Percentiles rank a stretch among this genome's conserved stretches.
Conservation (phyloP, 2,113 vertebrate genomes). For the Toxotes chatareus region DNA sequence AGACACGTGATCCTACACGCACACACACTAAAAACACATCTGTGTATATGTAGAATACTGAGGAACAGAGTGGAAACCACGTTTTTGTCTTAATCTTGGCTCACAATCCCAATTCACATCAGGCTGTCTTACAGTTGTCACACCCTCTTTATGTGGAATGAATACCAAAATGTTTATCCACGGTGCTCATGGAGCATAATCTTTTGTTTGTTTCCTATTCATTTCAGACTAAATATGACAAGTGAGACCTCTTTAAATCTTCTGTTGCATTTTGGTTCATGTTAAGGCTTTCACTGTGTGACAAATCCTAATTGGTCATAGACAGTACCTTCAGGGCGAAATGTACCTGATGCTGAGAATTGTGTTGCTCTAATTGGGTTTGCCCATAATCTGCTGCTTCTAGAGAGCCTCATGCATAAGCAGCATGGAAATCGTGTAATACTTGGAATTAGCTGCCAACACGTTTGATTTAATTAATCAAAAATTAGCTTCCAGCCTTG, state of each 20-base stretch:
- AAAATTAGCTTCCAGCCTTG: conserved; percentile 78
- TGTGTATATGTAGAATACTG: background rate
- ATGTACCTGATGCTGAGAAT: conserved; percentile 81
- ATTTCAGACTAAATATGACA: conserved; percentile 75
- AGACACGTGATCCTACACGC: background rate
- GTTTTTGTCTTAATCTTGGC: conserved; percentile 53
- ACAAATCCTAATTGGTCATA: conserved; percentile 84
- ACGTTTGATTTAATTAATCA: conserved; percentile 85
- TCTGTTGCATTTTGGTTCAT: conserved; percentile 65
- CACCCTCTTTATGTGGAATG: conserved; percentile 48
- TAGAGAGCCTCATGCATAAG: conserved; percentile 76
- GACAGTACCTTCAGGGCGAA: conserved; percentile 78
- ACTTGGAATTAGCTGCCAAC: conserved; percentile 80
- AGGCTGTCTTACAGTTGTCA: conserved; percentile 62
- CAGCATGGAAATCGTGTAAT: conserved; percentile 78
- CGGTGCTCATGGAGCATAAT: conserved; percentile 49
- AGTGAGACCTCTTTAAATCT: conserved; percentile 71
- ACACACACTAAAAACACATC: background rate
- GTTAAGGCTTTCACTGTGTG: conserved; percentile 76
- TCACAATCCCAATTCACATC: conserved; percentile 33
- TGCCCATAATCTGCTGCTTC: conserved; percentile 77
- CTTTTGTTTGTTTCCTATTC: conserved; percentile 76
- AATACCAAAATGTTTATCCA: conserved; percentile 65
- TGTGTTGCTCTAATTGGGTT: conserved; percentile 82
- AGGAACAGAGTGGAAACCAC: background rate